phyloP scores from a whole-genome alignment of 1,140 invertebrate genomes.

The Aradophagus sp. region DNA sequence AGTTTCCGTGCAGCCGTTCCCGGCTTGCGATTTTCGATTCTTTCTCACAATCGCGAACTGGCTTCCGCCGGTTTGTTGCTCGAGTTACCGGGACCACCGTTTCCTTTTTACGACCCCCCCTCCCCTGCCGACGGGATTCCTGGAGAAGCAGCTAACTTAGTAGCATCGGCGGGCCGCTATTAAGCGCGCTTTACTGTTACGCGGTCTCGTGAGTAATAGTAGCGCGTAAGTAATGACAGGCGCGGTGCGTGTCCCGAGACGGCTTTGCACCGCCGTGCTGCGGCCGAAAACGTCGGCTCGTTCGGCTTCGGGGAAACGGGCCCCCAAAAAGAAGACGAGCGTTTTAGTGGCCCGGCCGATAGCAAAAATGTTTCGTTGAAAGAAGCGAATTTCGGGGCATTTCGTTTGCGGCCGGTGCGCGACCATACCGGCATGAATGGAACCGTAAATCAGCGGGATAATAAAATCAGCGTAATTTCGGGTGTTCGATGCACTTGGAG shows the following conservation, averaged over 20 bases:
- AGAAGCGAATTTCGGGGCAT: slow-evolving; percentile 41
- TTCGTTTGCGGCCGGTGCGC: slow-evolving; percentile 28
- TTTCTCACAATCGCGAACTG: slow-evolving; percentile 51
- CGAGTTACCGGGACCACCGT: slow-evolving; percentile 47
- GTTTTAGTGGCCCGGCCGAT: slow-evolving; percentile 46
- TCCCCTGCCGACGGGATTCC: slow-evolving; percentile 55
- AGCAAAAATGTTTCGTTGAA: slow-evolving; percentile 49
- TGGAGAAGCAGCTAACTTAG: slow-evolving; percentile 55
- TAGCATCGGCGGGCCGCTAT: slow-evolving; percentile 36
- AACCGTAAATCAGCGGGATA: slow-evolving; percentile 31
- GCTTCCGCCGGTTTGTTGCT: slow-evolving; percentile 56
- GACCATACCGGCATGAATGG: slow-evolving; percentile 28
- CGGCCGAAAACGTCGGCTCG: slow-evolving; percentile 22
- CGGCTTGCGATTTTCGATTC: slow-evolving; percentile 49
- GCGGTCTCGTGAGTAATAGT: slow-evolving; percentile 55
- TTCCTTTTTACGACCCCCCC: slow-evolving; percentile 56
- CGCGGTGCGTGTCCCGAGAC: slow-evolving; percentile 29
- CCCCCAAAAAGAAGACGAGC: slow-evolving; percentile 12
- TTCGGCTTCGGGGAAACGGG: slow-evolving; percentile 21
- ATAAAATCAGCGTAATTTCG: slow-evolving; percentile 37
- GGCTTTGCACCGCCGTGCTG: slow-evolving; percentile 24
- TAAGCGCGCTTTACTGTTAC: slow-evolving; percentile 45
- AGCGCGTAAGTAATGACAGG: slow-evolving; percentile 53
- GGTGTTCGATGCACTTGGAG: slow-evolving; percentile 34
- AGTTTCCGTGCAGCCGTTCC: slow-evolving; percentile 16